A percentile compares a stretch with the other conserved stretches of the same genome.
These are phyloP conservation scores for Spheniscus mendiculus DNA, from an alignment of 2,113 vertebrate genomes.

Conservation along the genomic window DNA sequence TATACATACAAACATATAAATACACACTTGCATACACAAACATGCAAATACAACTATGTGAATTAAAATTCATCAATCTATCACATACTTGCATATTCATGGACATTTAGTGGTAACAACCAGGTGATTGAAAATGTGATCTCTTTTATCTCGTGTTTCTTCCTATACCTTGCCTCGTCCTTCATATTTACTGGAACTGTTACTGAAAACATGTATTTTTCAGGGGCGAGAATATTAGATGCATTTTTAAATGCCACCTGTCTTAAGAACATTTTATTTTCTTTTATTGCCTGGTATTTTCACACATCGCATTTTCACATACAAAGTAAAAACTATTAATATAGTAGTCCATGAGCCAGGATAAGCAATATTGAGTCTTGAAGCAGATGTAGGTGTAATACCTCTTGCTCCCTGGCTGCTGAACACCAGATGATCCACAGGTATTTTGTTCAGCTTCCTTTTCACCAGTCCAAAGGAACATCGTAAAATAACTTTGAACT, in stretches of 20 bases:
- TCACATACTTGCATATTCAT: neutral
- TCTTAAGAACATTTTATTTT: neutral
- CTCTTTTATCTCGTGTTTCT: neutral
- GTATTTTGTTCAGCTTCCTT: neutral
- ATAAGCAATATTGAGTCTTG: neutral
- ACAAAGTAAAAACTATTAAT: neutral
- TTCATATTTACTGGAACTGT: neutral
- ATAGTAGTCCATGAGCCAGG: neutral
- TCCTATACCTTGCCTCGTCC: neutral
- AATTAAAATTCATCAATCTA: neutral
- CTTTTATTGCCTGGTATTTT: neutral
- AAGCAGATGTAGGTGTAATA: neutral
- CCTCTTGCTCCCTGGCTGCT: neutral
- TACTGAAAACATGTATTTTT: neutral
- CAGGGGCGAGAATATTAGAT: neutral
- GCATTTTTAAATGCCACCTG: neutral
- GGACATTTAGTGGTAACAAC: neutral
- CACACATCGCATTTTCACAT: neutral
- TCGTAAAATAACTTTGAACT: neutral
- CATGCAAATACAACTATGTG: neutral
- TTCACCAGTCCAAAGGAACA: neutral
- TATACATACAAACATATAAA: neutral
- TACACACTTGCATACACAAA: neutral
- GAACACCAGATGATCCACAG: neutral
- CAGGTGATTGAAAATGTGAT: neutral